Evolutionary conservation across 2,888 invertebrate genomes (phyloP), one percentile per base, ranked within the genome.

Genomic region (Coleophora deauratella): DNA sequence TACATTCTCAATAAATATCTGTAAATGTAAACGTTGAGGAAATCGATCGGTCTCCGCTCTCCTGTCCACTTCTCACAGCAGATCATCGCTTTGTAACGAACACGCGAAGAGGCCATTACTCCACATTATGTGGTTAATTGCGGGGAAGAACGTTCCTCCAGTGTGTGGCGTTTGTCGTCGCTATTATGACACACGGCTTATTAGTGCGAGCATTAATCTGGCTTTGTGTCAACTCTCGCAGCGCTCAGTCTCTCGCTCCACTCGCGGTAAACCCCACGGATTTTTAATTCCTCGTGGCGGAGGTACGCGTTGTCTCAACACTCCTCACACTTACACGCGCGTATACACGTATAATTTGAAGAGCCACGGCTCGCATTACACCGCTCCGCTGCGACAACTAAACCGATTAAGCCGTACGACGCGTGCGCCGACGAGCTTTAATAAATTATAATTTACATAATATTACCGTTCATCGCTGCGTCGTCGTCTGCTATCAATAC

Each of bases 361-460:
- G 34, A 34, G 13, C 12, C 12, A 34, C 10, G 9, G 34, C 34
- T 13, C 34, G 13, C 8, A 12, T 34, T 10, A 14, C 34, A n/a
- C n/a, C n/a, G n/a, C n/a, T n/a, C n/a, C n/a, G n/a, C n/a, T n/a
- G n/a, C n/a, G n/a, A n/a, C n/a, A 21, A 15, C 34, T 34, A 15
- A 34, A 13, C 34, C 34, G 34, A 34, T 34, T 12, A 34, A 34
- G 15, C 15, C 13, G 15, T 34, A 21, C 15, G 10, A 8, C 34
- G 13, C 34, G 32, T 32, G 21, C 38, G 14, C 32, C 21, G 9
- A 21, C 21, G 21, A 21, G 21, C 21, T 21, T 21, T 21, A 21
- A 21, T 21, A 21, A 21, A 38, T 15, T 14, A 11, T 21, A 13
- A 38, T 38, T 38, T 38, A 38, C 38, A 38, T 38, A 38, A 32